Base-by-base conservation (phyloP, 2,113 vertebrate genomes). In the Arizona elegans region DNA sequence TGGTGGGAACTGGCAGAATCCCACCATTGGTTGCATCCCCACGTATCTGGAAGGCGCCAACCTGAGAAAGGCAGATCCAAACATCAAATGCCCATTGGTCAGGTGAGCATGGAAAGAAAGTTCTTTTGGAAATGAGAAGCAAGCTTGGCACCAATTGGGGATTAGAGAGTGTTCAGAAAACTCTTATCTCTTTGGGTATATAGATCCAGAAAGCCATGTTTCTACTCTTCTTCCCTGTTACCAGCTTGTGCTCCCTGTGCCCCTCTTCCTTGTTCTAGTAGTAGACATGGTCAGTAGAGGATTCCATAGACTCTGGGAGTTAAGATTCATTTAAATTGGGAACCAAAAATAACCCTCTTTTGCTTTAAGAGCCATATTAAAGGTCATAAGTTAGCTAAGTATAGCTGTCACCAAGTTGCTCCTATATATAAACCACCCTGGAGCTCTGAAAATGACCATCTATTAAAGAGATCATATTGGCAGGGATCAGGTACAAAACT, bases 301-400 rank as follows among this genome's bases (percentile, higher is more conserved):
- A 86, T 92, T 87, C 0, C 0, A 52, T 38, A 92, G 47, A 90
- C 24, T 93, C 93, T 59, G n/a, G 55, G 93, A n/a, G 29, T 89
- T 92, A 93, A 93, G 88, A 87, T 93, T n/a, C 91, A 38, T 93
- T 95, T 90, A 93, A 5, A 93, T 94, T 91, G 92, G 94, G 88
- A 95, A 47, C 1, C 1, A 95, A 90, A 96, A 96, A 96, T 95
- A 96, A 90, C 91, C 53, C 85, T 90, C 95, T 96, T 96, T 96
- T 90, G 94, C 92, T 94, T 54, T 1, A 0, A 70, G 95, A 91
- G 70, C 96, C 96, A 88, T 92, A 93, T 93, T 94, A 97, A 98
- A 98, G 97, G 97, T 98, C 97, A 97, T 87, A 97, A 97, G 97
- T 97, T 97, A 97, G 96, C 97, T 98, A 98, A 97, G 95, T 97